Evolutionary conservation across 2,797 vertebrate species (phyloP), one percentile per base, ranked within the genome.

Genomic region (Acrossocheilus wenchowensis): DNA sequence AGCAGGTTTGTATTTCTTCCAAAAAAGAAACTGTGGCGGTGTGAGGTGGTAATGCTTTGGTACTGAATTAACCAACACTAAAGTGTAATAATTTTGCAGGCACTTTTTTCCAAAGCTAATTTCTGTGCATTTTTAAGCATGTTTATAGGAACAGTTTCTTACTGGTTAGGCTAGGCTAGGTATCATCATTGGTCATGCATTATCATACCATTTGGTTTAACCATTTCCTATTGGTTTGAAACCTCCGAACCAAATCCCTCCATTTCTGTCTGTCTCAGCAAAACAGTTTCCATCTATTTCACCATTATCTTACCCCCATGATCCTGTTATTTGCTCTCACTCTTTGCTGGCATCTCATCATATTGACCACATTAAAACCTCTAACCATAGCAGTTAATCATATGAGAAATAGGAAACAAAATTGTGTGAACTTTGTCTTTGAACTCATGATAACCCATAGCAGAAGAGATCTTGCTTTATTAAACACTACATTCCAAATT

Each of bases 1-100:
- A 78, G 96, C 97, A 88, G 97, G 97, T 98, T 95, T 62, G 83
- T 75, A 71, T 60, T 23, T 2, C 34, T 62, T 74, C n/a, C 30
- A 30, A 39, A n/a, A 17, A 21, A 8, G 26, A 19, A 45, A n/a
- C 14, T 69, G 21, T 64, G 23, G 36, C 30, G 3, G n/a, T 77
- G 54, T 57, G 34, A 26, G 39, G 30, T 62, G 7, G 11, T 50
- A 68, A 48, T 15, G 19, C 17, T 60, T 34, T n/a, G 34, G 26
- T 50, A 34, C 45, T 0, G 21, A 72, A n/a, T 21, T 34, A 21
- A 19, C 36, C 3, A 19, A 50, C 45, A 19, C 8, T 78, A 14
- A 77, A 54, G 34, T n/a, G 6, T 78, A 11, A 12, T 36, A 0
- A 36, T 36, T 77, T 78, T 78, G 34, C 21, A n/a, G 21, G 23